phyloP scores from a whole-genome alignment of 30 jellyfish, hydroid and myxozoan genomes.

The Turritopsis dohrnii region DNA sequence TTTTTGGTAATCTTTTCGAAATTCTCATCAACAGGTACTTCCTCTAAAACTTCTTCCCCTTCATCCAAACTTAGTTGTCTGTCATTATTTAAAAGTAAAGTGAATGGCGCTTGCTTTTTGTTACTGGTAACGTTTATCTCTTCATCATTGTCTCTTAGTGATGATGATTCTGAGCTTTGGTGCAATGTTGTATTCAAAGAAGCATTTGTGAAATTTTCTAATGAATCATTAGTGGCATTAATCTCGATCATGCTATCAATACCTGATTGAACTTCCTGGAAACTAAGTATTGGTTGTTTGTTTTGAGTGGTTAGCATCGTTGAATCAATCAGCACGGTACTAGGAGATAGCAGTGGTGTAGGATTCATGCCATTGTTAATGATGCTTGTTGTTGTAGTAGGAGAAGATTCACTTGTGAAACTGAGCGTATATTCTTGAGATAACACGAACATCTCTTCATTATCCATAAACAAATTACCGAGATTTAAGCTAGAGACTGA shows the following conservation, averaged over 20 bases:
- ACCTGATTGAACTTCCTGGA: conserved; percentile 15
- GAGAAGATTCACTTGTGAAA: neutral
- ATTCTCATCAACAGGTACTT: neutral
- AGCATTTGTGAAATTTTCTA: neutral
- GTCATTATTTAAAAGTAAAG: neutral
- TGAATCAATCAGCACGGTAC: neutral
- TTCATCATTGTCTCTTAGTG: neutral
- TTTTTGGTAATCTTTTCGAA: neutral
- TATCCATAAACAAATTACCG: conserved; percentile 10
- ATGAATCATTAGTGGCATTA: neutral
- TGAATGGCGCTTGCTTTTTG: neutral
- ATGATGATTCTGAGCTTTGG: neutral
- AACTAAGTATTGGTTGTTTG: neutral
- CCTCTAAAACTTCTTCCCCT: conserved; percentile 1
- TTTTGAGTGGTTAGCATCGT: neutral
- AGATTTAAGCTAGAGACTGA: conserved; percentile 30
- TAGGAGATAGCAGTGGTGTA: neutral
- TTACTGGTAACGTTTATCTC: neutral
- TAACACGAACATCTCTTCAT: conserved; percentile 7
- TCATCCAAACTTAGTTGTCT: conserved; percentile 7
- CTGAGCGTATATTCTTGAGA: neutral
- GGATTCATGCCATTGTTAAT: neutral
- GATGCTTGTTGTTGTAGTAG: neutral
- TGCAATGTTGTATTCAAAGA: neutral
- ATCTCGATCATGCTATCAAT: conserved; percentile 2